Evolutionary conservation across 2,797 vertebrate species (phyloP).

Genomic region (Lepus oiostolus): DNA sequence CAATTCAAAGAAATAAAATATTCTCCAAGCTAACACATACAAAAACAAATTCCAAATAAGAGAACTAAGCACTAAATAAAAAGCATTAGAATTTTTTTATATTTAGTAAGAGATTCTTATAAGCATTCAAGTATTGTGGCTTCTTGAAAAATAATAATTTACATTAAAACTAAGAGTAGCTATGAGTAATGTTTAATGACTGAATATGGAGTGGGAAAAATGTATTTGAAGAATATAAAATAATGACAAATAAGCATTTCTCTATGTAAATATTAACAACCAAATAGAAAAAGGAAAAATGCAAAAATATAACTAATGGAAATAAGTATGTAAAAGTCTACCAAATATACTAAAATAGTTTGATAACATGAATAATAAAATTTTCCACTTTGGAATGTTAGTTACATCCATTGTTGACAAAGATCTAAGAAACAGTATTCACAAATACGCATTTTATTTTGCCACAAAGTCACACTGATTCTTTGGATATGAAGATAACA

Average conservation of each 20-base stretch:
- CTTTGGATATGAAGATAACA: neutral
- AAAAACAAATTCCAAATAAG: slow-evolving; percentile 24
- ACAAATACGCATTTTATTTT: neutral
- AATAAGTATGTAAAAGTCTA: neutral
- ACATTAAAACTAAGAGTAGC: neutral
- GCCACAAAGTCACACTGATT: neutral
- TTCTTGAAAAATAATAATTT: neutral
- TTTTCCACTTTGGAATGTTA: neutral
- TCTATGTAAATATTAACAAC: neutral
- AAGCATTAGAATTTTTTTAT: neutral
- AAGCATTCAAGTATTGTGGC: neutral
- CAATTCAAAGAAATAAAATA: neutral
- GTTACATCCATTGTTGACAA: neutral
- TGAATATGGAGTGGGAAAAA: neutral
- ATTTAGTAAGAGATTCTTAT: neutral
- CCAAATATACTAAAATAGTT: neutral
- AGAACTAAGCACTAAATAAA: neutral
- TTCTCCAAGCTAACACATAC: neutral
- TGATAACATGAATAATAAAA: neutral
- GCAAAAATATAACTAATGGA: neutral
- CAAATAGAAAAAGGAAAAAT: neutral
- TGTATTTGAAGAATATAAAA: neutral
- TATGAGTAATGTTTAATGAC: neutral
- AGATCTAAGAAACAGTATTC: neutral
- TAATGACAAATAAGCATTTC: neutral